A percentile compares a stretch with the other conserved stretches of the same genome.
phyloP scores from a whole-genome alignment of 2,888 invertebrate species.

The Idaea straminata region DNA sequence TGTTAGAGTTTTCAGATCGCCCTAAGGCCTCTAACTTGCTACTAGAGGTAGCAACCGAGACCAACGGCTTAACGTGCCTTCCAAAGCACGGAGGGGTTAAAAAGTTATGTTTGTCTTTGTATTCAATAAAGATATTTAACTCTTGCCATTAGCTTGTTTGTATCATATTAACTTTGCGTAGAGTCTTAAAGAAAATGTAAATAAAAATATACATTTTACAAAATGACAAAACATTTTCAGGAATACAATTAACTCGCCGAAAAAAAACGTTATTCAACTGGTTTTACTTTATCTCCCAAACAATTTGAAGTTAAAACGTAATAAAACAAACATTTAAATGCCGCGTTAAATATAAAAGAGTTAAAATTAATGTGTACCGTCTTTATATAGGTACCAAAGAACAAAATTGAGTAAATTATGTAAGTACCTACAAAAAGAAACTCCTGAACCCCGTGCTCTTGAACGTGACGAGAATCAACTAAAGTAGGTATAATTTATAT shows the following conservation, averaged over 20 bases:
- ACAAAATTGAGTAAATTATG: neutral
- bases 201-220: conserved; percentile 1
- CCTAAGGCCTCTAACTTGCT: too few species aligned
- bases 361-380: conserved; percentile 32
- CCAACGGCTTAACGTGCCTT: too few species aligned
- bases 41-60: too few species aligned
- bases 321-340: conserved; percentile 10
- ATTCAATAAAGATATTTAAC: too few species aligned
- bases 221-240: neutral
- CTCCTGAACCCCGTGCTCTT: conserved; percentile 9
- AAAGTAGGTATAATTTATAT: conserved; percentile 46
- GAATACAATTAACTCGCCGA: neutral
- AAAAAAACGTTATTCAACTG: conserved; percentile 4
- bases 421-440: conserved; percentile 30
- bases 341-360: conserved; percentile 30
- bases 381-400: neutral
- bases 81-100: too few species aligned
- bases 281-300: conserved; percentile 17
- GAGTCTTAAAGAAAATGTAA: neutral
- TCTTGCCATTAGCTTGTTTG: too few species aligned
- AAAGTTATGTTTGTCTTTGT: too few species aligned
- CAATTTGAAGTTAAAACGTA: conserved; percentile 25
- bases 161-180: neutral
- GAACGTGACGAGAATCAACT: conserved; percentile 56
- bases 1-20: too few species aligned